phyloP scores from a whole-genome alignment of 2,113 vertebrate species.

The Bucco capensis region DNA sequence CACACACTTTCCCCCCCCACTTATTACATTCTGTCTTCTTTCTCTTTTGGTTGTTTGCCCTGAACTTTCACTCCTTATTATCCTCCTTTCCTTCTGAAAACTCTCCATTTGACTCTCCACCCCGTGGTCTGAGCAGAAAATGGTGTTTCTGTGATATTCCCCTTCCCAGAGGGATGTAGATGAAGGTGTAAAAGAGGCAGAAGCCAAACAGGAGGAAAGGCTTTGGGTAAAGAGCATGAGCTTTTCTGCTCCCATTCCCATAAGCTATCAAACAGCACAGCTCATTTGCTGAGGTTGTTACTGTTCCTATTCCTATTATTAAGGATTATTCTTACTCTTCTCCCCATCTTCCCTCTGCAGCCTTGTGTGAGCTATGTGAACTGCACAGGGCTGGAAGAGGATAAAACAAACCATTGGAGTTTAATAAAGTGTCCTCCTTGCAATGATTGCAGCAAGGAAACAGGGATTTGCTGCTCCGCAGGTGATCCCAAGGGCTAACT shows the following conservation, averaged over 20 bases:
- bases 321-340: neutral
- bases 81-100: neutral
- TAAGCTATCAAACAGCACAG: neutral
- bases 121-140: neutral
- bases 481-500: neutral
- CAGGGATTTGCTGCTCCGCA: neutral
- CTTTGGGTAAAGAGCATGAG: neutral
- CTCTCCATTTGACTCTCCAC: neutral
- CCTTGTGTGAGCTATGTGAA: rapidly evolving
- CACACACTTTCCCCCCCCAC: neutral
- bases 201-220: neutral
- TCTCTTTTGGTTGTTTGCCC: neutral
- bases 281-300: neutral
- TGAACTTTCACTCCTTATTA: neutral
- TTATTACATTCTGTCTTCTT: neutral
- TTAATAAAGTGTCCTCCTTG: neutral
- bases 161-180: neutral
- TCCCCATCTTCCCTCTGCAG: neutral
- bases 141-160: neutral
- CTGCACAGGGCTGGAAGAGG: neutral
- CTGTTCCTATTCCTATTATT: neutral
- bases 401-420: neutral
- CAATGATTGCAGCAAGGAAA: neutral
- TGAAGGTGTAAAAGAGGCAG: neutral
- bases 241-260: neutral